These are phyloP conservation scores for Nyctibius grandis DNA, from an alignment of 2,797 vertebrate species.

Conservation along the genomic window DNA sequence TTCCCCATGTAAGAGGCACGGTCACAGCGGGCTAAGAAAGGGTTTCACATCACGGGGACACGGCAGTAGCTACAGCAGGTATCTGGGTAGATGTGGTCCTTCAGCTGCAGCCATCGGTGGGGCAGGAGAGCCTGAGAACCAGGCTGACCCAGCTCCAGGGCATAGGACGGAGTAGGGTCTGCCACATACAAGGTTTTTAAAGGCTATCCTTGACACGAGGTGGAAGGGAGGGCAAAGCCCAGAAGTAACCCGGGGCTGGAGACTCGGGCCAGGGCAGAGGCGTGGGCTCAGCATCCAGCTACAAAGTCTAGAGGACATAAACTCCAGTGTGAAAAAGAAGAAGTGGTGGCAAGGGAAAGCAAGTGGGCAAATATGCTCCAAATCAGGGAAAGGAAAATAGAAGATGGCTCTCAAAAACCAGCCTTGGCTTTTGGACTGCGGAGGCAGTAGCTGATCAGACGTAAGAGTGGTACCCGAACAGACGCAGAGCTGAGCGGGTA, in stretches of 20 bases:
- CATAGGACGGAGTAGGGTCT: neutral
- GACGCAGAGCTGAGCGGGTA: neutral
- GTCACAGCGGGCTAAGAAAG: neutral
- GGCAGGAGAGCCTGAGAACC: neutral
- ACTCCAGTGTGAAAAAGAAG: neutral
- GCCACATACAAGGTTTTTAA: neutral
- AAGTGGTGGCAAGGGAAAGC: neutral
- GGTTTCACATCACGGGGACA: neutral
- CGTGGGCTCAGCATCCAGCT: fast-evolving
- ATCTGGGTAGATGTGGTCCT: neutral
- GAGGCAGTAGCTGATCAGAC: neutral
- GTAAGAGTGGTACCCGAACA: neutral
- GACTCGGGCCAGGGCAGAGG: fast-evolving
- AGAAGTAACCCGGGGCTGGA: neutral
- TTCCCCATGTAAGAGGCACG: neutral
- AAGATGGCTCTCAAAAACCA: neutral
- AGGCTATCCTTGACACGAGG: neutral
- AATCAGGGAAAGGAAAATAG: neutral
- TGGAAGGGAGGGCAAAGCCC: neutral
- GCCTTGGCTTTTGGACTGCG: neutral
- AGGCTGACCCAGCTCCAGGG: neutral
- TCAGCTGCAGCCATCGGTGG: neutral
- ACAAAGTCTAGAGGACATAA: neutral
- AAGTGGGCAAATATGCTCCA: neutral
- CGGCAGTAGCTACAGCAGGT: neutral